Evolutionary conservation across 2,888 invertebrate species (phyloP), one percentile per base, ranked within the genome.

Genomic region (Idaea straminata): DNA sequence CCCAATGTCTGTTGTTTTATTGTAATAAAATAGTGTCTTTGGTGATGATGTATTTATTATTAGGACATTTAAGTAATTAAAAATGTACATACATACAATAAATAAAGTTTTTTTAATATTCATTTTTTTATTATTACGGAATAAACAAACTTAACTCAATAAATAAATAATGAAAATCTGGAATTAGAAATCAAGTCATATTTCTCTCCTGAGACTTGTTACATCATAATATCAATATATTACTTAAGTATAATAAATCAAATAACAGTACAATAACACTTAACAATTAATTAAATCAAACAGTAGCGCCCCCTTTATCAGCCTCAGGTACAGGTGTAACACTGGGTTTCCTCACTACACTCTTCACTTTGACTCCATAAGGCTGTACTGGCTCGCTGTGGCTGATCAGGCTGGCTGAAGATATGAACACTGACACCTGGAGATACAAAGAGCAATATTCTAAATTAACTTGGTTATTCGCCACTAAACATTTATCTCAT

Each of bases 351-450:
- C 86, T 77, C 3, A 83, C 76, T 0, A 85, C 78, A 64, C 83
- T 85, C 64, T 88, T 89, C 57, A 83, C 75, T 71, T 92, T 92
- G 68, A 85, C 86, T 1, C 93, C 93, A 63, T 87, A 93, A 5
- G 93, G 93, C 79, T 87, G 77, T 65, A 92, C 92, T 1, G 86
- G 84, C 62, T 92, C 92, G 15, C 77, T 85, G 66, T 89, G 93
- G 34, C 94, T 93, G 63, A 95, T 92, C 59, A 97, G 93, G 67
- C 96, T 96, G 1, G 96, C 95, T 1, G 97, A 97, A 10, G 97
- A 97, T 68, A 98, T 94, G 77, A 98, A 94, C 58, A 97, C 95
- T n/a, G 97, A 96, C 13, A 99, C 95, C 47, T 47, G 47, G 47
- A 47, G 13, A 47, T 7, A 47, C 13, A 13, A 5, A 47, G 13